These are phyloP conservation scores for Haliclona indistincta DNA, from an alignment of 37 sponge, comb jelly and placozoan species.

Conservation along the genomic window DNA sequence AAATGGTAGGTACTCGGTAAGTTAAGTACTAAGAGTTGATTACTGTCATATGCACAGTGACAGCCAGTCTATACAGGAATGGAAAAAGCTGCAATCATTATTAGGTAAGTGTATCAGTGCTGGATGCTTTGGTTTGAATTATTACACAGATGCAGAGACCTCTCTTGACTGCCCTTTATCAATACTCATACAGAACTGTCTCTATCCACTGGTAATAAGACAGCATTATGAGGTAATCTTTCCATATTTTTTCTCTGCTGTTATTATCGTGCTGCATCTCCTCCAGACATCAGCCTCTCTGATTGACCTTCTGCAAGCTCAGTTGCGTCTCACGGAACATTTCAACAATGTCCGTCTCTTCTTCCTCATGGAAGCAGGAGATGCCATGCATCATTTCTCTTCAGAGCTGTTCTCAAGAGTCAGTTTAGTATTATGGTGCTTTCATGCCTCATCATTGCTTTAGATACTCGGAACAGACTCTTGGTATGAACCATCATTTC, in stretches of 20 bases:
- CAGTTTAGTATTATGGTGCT: not conserved
- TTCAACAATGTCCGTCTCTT: constrained; percentile 36
- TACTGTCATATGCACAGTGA: no score
- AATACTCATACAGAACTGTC: constrained; percentile 13
- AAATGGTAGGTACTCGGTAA: no score
- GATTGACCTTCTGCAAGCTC: constrained; percentile 22
- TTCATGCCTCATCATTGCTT: not conserved
- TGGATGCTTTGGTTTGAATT: no score
- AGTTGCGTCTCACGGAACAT: constrained; percentile 31
- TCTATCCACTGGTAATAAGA: constrained; percentile 13
- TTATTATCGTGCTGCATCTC: not conserved
- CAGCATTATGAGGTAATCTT: constrained; percentile 14
- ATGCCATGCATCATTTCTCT: constrained; percentile 48
- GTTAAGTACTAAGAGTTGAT: no score
- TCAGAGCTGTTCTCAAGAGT: constrained; percentile 58
- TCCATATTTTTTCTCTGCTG: not conserved
- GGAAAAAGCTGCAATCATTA: constrained; percentile 6
- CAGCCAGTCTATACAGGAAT: no score
- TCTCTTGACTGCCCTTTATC: not conserved
- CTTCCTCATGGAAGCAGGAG: constrained; percentile 77
- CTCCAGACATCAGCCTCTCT: constrained; percentile 36
- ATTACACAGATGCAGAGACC: not conserved
- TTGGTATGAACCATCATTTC: constrained; percentile 44
- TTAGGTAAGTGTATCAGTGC: not conserved
- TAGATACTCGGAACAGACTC: constrained; percentile 27